Evolutionary conservation across 2,797 vertebrate genomes (phyloP), one percentile per base, ranked within the genome.

Genomic region (Pempheris klunzingeri): DNA sequence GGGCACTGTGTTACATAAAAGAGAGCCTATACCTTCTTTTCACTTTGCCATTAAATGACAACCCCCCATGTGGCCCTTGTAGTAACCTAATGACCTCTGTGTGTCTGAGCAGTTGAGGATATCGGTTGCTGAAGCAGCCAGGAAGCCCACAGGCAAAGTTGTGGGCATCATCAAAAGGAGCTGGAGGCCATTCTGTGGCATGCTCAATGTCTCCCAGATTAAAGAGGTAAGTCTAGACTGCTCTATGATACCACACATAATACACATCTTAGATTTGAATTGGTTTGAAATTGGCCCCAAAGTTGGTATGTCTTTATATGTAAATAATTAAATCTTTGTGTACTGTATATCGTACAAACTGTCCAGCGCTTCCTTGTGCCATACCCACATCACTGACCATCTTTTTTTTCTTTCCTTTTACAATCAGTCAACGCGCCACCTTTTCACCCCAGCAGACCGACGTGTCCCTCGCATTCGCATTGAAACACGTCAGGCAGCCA

Each of bases 141-240:
- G 92, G 81, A 98, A 96, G 80, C 96, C 97, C 54, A 97, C 97
- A 0, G 98, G 97, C 43, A 96, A 88, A 91, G 92, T 99, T 0
- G 96, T 99, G 75, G 98, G 98, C 57, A 96, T 99, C 87, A 99
- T 99, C 87, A 99, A 99, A 91, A 95, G 98, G 75, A 99, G 96
- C 91, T 99, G 98, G 98, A 96, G 98, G 77, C 97, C 97, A 0
- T 98, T 96, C 80, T 99, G 98, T 81, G 98, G 98, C 71, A 99
- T 99, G 98, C 95, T 99, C 77, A 96, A 94, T 74, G 92, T 94
- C 63, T 98, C 97, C 14, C 95, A 95, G 58, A 98, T 99, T 86
- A 99, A 99, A 87, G 92, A 93, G 84, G 93, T 92, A 53, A 26
- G 3, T 62, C 7, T 34, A 20, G 12, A 32, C 32, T 26, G 13